Base-by-base conservation (phyloP, 2,113 vertebrate genomes). In the Clupea harengus region DNA sequence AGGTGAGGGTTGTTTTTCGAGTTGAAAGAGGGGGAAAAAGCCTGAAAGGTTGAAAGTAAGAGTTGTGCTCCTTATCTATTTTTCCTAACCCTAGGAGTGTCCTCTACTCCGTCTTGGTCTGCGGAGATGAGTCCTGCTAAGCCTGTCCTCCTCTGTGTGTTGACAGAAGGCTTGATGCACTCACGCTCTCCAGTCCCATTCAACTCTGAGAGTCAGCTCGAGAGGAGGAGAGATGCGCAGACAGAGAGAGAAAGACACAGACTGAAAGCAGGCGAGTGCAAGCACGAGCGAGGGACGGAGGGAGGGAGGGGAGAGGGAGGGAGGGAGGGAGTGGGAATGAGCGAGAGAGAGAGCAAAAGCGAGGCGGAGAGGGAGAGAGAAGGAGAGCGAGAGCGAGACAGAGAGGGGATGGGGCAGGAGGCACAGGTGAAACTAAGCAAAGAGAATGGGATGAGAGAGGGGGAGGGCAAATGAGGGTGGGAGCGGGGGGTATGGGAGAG, bases 351-450 rank as follows among this genome's bases (percentile, higher is more conserved):
- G 57, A 67, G 54, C 64, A 44, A 75, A 54, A 72, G 54, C 67
- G 82, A 81, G 54, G 82, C 6, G 64, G 83, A 39, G 81, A 45
- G 82, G 18, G 83, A 75, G 46, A 45, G 28, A 81, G 45, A 81
- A 5, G 57, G 67, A 25, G 52, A 15, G 11, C 44, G 84, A 28
- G 45, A 60, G 17, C 39, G 45, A 81, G 54, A 52, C 15, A 6
- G 75, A 45, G 82, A 32, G 82, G 81, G 82, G 88, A 85, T 17
- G 86, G 84, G 86, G 89, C 85, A 50, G 84, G 81, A 86, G 81
- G 92, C 92, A 89, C 94, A 94, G 95, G 94, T 95, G 94, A 93
- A 94, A 93, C 88, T 91, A 91, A 91, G 93, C 94, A 89, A 88
- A 84, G 89, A 93, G 93, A 90, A 89, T 88, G 81, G 91, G 88